Conservation (phyloP, 2,113 vertebrate species). For the Carassius gibelio region DNA sequence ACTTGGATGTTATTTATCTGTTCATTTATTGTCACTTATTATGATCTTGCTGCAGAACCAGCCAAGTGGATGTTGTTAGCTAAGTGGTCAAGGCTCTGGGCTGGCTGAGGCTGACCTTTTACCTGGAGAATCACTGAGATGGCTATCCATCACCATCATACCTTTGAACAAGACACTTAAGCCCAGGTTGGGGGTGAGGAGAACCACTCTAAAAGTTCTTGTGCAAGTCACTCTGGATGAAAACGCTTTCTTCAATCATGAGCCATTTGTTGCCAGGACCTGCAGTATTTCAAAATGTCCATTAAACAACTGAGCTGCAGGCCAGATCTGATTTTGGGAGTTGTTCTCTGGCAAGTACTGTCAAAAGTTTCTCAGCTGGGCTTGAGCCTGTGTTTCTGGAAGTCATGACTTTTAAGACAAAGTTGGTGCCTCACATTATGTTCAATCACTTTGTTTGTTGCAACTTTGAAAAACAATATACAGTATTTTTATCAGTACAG, state of each 20-base stretch:
- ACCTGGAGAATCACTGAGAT: neutral
- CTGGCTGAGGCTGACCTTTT: neutral
- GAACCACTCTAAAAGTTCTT: neutral
- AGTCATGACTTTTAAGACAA: neutral
- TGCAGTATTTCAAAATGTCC: neutral
- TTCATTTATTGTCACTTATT: neutral
- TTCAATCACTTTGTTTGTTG: neutral
- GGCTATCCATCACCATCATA: neutral
- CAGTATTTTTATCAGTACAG: neutral
- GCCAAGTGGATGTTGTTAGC: too few relatives aligned
- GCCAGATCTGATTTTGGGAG: neutral
- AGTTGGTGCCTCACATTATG: neutral
- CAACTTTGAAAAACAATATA: neutral
- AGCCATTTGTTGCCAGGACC: slow-evolving; percentile 1
- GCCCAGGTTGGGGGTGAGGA: neutral
- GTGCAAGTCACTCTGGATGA: neutral
- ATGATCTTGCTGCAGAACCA: neutral
- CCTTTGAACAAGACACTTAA: neutral
- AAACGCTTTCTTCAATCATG: slow-evolving; percentile 15
- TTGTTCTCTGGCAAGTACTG: neutral
- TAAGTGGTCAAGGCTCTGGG: neutral
- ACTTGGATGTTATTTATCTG: neutral
- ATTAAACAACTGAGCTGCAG: slow-evolving; percentile 8
- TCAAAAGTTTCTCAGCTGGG: neutral
- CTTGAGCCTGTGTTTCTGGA: slow-evolving; percentile 17